Percentiles rank a stretch among this genome's conserved stretches.
Conservation (phyloP, 1,140 invertebrate genomes). For the Grapholita molesta region DNA sequence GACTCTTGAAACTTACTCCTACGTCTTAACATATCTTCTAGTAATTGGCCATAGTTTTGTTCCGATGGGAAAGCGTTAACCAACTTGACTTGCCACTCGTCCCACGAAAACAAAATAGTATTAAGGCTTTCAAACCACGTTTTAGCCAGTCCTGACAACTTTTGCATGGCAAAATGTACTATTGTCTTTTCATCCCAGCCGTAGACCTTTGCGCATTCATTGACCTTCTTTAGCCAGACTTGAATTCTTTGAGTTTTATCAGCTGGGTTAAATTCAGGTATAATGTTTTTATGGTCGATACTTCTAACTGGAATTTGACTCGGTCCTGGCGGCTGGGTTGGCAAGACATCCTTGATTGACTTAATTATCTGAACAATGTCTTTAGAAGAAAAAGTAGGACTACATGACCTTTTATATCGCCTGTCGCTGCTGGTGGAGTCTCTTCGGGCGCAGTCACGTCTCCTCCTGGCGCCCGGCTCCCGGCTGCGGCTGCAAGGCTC, state of each 20-base stretch:
- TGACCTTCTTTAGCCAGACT: constrained; percentile 13
- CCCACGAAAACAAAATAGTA: background rate
- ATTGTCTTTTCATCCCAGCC: background rate
- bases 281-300: background rate
- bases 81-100: constrained; percentile 2
- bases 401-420: background rate
- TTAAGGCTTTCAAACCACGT: background rate
- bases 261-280: constrained; percentile 6
- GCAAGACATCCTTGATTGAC: background rate
- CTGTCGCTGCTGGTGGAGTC: too few species aligned
- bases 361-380: background rate
- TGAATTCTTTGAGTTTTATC: background rate
- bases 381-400: background rate
- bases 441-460: too few species aligned
- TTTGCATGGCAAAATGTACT: constrained; percentile 9
- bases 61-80: background rate
- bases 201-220: background rate
- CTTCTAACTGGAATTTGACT: background rate
- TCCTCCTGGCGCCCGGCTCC: too few species aligned
- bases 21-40: background rate
- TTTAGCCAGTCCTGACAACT: background rate
- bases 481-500: background rate
- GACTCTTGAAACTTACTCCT: constrained; percentile 4
- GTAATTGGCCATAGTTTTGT: too few species aligned
- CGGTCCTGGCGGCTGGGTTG: background rate